These are phyloP conservation scores for Rhinolophus ferrumequinum DNA, from an alignment of 2,113 vertebrate genomes.

Conservation along the genomic window DNA sequence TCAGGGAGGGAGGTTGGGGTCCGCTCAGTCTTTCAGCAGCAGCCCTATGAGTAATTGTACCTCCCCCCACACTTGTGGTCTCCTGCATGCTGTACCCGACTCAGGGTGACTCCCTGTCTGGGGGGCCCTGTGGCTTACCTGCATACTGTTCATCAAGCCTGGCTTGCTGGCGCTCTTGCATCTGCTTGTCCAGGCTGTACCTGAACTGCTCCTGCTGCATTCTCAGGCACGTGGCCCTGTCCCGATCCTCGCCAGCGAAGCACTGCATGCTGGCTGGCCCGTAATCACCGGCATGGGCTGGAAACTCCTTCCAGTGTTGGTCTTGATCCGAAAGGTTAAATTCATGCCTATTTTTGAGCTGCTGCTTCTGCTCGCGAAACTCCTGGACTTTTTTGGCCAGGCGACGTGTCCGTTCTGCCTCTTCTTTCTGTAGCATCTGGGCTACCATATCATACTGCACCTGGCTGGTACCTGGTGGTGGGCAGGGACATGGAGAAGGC, in stretches of 20 bases:
- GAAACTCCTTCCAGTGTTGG: slow-evolving; percentile 64
- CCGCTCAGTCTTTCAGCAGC: slow-evolving; percentile 25
- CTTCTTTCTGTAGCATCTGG: slow-evolving; percentile 81
- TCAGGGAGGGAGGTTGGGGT: neutral
- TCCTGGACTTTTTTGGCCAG: slow-evolving; percentile 76
- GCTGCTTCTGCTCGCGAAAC: slow-evolving; percentile 84
- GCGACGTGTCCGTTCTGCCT: slow-evolving; percentile 75
- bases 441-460: slow-evolving; percentile 78
- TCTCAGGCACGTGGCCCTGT: slow-evolving; percentile 43
- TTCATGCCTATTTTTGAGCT: slow-evolving; percentile 74
- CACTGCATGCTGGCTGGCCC: slow-evolving; percentile 82
- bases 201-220: slow-evolving; percentile 87
- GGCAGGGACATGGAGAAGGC: slow-evolving; percentile 33
- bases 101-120: neutral
- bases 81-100: neutral
- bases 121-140: slow-evolving; percentile 75
- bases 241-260: slow-evolving; percentile 86
- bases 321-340: slow-evolving; percentile 82
- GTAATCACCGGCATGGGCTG: neutral
- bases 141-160: slow-evolving; percentile 71
- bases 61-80: neutral
- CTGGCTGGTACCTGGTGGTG: slow-evolving; percentile 77
- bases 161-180: slow-evolving; percentile 77
- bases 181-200: slow-evolving; percentile 84
- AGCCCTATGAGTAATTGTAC: neutral